Conservation (phyloP, 2,113 vertebrate genomes). For the Misgurnus mizolepis region DNA sequence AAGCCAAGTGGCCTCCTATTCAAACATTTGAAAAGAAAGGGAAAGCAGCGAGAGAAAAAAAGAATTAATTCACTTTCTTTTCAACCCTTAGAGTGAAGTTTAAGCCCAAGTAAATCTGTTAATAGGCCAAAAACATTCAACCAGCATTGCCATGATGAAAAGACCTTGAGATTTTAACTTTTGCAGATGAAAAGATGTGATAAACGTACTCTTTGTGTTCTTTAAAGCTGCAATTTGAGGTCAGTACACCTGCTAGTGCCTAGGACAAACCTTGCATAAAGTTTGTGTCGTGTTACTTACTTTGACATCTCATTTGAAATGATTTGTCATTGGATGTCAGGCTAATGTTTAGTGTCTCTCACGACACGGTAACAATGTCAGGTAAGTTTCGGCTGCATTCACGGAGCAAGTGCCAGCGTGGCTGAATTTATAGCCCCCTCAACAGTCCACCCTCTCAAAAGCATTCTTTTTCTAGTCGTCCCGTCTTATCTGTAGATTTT, state of each 20-base stretch:
- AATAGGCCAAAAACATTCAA: not conserved
- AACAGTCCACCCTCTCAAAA: slow-evolving; percentile 43
- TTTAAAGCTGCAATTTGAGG: not conserved
- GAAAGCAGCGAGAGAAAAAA: not conserved
- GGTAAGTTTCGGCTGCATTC: slow-evolving; percentile 36
- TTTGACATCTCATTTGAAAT: slow-evolving; percentile 28
- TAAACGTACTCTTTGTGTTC: not conserved
- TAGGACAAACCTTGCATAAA: not conserved
- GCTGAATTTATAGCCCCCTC: slow-evolving; percentile 47
- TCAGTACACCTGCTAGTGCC: not conserved
- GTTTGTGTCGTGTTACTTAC: not conserved
- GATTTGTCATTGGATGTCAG: slow-evolving; percentile 18
- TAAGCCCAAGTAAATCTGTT: not conserved
- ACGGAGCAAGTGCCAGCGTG: slow-evolving; percentile 44
- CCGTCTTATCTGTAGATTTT: slow-evolving; percentile 56
- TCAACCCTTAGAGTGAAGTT: not conserved
- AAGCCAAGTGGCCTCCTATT: not conserved
- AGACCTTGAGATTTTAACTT: not conserved
- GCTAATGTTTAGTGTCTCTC: slow-evolving; percentile 12
- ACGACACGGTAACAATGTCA: slow-evolving; percentile 34
- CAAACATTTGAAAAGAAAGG: not conserved
- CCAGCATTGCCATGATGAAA: not conserved
- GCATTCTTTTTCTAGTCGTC: slow-evolving; percentile 46
- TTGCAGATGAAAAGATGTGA: not conserved
- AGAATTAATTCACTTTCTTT: not conserved